Evolutionary conservation across 2,888 invertebrate species (phyloP).

Genomic region (Drosophila mimetica): DNA sequence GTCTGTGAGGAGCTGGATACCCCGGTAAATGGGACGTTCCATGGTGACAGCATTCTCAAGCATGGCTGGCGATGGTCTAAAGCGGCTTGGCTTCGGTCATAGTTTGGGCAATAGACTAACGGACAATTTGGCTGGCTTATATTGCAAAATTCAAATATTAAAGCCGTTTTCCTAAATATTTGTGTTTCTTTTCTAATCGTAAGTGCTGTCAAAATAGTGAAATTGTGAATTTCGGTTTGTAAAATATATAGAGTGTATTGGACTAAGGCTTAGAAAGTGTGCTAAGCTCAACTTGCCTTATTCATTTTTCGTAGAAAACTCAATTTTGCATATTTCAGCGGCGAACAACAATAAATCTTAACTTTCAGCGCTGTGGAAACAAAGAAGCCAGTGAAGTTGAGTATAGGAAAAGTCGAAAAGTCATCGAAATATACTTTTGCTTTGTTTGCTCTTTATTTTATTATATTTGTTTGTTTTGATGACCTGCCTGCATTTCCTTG

Average conservation of each 20-base stretch:
- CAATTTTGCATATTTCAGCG: background rate
- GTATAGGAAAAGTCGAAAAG: constrained; percentile 9
- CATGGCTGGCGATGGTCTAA: constrained; percentile 11
- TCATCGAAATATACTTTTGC: constrained; percentile 13
- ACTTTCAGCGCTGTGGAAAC: background rate
- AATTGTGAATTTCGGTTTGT: background rate
- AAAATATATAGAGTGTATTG: background rate
- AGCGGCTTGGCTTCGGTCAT: constrained; percentile 3
- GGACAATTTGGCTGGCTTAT: background rate
- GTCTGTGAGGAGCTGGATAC: constrained; percentile 37
- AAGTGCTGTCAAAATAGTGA: background rate
- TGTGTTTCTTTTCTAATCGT: background rate
- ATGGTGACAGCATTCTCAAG: background rate
- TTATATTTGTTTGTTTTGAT: constrained; percentile 26
- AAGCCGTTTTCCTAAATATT: background rate
- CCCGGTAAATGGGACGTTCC: constrained; percentile 19
- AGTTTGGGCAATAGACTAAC: constrained; percentile 5
- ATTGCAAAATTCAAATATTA: background rate
- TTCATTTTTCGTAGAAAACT: background rate
- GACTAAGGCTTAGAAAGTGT: background rate
- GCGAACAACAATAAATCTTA: constrained; percentile 6
- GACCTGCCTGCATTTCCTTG: constrained; percentile 23
- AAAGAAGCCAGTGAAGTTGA: background rate
- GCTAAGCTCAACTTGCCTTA: background rate
- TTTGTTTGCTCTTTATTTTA: constrained; percentile 1